Conservation (phyloP, 2,797 vertebrate species). For the Alca torda region DNA sequence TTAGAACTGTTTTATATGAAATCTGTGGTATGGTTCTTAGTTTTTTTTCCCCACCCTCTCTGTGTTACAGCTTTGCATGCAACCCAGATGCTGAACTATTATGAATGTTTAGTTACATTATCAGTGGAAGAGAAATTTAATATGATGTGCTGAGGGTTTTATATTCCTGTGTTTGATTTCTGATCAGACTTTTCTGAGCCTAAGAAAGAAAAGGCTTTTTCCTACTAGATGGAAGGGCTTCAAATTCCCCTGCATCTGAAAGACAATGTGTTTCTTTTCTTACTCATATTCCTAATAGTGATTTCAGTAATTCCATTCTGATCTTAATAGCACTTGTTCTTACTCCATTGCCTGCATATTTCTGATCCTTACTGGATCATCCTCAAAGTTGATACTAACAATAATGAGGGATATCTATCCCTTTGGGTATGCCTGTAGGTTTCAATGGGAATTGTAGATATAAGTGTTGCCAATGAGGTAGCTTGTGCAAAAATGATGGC, state of each 20-base stretch:
- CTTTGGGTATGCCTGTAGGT: neutral
- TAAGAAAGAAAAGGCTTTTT: neutral
- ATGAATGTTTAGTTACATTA: neutral
- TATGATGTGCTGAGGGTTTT: neutral
- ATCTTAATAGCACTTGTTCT: neutral
- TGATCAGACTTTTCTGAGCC: neutral
- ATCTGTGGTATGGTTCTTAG: neutral
- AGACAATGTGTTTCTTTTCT: neutral
- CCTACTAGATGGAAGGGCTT: neutral
- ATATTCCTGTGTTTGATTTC: neutral
- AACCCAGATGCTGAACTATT: neutral
- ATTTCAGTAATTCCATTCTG: neutral
- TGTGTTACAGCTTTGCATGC: neutral
- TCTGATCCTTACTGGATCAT: neutral
- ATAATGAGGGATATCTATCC: neutral
- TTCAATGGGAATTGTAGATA: neutral
- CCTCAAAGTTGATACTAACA: neutral
- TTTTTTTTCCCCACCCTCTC: neutral
- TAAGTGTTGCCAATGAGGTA: neutral
- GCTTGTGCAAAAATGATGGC: neutral
- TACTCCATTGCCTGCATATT: accelerated
- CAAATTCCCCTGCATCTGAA: neutral
- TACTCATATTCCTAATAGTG: neutral
- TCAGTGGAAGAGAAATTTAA: neutral
- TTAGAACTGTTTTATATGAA: neutral